A percentile compares a stretch with the other conserved stretches of the same genome.
Conservation (phyloP, 92 coral and sea anemone genomes). For the Epizoanthus illoricatus region DNA sequence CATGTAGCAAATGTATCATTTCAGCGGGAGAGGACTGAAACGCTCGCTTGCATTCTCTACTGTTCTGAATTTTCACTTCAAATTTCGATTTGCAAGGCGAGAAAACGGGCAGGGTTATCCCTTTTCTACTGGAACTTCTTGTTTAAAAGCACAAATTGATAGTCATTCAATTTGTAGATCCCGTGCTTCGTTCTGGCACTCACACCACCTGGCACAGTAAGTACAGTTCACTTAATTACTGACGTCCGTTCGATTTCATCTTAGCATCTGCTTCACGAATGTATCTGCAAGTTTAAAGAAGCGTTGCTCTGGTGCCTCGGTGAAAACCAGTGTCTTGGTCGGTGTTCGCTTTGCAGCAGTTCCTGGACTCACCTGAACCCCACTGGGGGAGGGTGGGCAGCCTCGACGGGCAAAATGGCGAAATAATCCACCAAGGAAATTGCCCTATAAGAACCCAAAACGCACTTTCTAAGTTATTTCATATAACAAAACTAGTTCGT, state of each 20-base stretch:
- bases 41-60: too few species aligned
- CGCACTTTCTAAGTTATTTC: background rate
- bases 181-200: too few species aligned
- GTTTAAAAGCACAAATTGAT: too few species aligned
- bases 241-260: slow-evolving; percentile 26
- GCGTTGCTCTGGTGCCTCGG: slow-evolving; percentile 82
- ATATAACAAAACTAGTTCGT: background rate
- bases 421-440: slow-evolving; percentile 84
- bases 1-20: too few species aligned
- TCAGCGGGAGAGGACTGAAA: too few species aligned
- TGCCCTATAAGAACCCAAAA: slow-evolving; percentile 59
- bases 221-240: too few species aligned
- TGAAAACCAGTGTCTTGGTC: slow-evolving; percentile 65
- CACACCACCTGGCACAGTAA: too few species aligned
- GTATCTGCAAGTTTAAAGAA: slow-evolving; percentile 85
- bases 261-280: slow-evolving; percentile 80
- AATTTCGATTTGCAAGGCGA: too few species aligned
- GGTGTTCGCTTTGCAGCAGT: slow-evolving; percentile 67
- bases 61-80: too few species aligned
- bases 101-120: too few species aligned
- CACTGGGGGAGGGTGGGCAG: slow-evolving; percentile 89
- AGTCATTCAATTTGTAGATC: too few species aligned
- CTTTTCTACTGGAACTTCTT: too few species aligned
- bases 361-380: slow-evolving; percentile 73
- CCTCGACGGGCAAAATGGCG: slow-evolving; percentile 92